Percentiles rank a stretch among this genome's conserved stretches.
Conservation (phyloP, 35 echinoderm and acorn worm species). For the Holothuria glaberrima region DNA sequence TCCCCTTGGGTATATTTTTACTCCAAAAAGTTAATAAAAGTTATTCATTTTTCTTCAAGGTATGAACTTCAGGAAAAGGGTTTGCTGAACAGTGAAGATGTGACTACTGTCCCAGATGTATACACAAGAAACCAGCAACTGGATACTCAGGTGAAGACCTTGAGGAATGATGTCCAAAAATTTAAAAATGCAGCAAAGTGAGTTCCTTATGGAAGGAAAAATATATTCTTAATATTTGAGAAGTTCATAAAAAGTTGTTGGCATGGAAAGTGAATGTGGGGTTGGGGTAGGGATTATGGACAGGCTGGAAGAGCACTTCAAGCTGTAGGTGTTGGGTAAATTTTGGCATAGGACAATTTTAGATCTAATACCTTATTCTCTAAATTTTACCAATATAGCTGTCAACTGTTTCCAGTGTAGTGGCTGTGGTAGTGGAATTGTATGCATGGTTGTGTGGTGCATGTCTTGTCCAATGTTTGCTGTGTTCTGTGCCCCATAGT, state of each 20-base stretch:
- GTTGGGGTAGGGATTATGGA: not conserved
- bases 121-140: constrained; percentile 84
- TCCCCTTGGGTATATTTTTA: not conserved
- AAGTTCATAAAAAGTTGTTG: not conserved
- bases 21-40: not conserved
- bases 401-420: too few species aligned
- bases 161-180: constrained; percentile 86
- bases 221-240: not conserved
- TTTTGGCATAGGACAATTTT: too few species aligned
- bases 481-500: too few species aligned
- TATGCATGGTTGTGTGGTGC: too few species aligned
- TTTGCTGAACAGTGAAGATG: constrained; percentile 86
- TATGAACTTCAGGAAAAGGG: constrained; percentile 98
- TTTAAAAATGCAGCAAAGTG: constrained; percentile 97
- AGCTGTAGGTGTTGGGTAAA: not conserved
- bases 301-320: not conserved
- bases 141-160: constrained; percentile 80
- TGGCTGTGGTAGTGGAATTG: too few species aligned
- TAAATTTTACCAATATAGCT: too few species aligned
- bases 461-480: too few species aligned
- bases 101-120: constrained; percentile 88
- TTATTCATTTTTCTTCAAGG: constrained; percentile 51
- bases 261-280: not conserved
- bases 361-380: too few species aligned
- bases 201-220: not conserved